These are phyloP conservation scores for Tachuris rubrigastra DNA, from an alignment of 2,113 vertebrate genomes.

Conservation along the genomic window DNA sequence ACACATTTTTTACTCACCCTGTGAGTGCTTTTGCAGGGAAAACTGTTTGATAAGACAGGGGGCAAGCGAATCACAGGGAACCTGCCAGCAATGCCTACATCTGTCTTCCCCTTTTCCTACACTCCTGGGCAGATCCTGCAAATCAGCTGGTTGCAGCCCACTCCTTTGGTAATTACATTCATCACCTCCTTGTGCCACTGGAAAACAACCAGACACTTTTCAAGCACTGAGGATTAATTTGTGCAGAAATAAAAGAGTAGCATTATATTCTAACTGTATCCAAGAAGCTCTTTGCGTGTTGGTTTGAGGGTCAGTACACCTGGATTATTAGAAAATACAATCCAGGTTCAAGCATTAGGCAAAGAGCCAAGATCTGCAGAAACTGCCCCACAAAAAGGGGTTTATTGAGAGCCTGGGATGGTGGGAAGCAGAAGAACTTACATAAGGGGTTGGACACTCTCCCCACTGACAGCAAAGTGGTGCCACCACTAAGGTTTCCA, in stretches of 20 bases:
- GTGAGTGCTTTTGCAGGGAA: neutral
- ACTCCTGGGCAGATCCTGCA: neutral
- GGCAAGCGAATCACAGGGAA: neutral
- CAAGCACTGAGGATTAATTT: neutral
- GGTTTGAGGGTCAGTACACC: neutral
- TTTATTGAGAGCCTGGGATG: neutral
- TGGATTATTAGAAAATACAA: neutral
- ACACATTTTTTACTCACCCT: accelerated
- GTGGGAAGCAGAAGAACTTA: neutral
- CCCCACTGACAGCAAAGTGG: accelerated
- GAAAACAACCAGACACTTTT: neutral
- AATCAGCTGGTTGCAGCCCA: neutral
- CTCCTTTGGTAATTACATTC: neutral
- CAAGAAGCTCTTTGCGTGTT: accelerated
- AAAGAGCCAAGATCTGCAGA: neutral
- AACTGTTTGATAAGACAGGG: neutral
- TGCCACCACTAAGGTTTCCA: neutral
- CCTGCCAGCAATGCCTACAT: neutral
- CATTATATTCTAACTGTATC: accelerated
- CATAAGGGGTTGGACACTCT: neutral
- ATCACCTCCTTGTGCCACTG: neutral
- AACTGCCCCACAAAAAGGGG: neutral
- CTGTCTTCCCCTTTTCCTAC: neutral
- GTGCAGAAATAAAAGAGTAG: neutral
- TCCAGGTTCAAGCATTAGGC: accelerated